These are phyloP conservation scores for Bombus pyrosoma DNA, from an alignment of 1,140 invertebrate genomes.

Conservation along the genomic window DNA sequence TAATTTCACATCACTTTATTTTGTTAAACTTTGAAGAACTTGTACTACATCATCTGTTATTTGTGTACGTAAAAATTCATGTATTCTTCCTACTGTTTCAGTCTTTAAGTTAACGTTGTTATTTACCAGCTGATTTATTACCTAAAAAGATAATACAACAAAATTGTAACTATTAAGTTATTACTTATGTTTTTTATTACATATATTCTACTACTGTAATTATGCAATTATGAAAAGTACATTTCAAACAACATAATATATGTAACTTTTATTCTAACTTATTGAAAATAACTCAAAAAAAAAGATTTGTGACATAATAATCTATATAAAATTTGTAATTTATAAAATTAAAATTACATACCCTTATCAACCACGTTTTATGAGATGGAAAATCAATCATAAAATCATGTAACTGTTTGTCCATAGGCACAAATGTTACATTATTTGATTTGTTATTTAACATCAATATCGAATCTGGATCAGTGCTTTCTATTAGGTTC, in stretches of 20 bases:
- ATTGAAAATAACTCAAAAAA: neutral
- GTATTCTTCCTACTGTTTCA: neutral
- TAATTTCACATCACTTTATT: neutral
- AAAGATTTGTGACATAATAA: neutral
- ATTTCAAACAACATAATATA: neutral
- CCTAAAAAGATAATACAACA: slow-evolving; percentile 7
- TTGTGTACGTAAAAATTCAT: neutral
- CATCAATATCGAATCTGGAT: neutral
- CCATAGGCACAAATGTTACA: neutral
- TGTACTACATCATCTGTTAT: fast-evolving
- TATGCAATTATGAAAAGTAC: neutral
- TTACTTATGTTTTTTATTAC: neutral
- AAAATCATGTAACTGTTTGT: neutral
- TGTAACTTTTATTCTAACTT: neutral
- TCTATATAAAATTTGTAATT: neutral
- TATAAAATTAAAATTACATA: neutral
- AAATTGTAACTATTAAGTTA: neutral
- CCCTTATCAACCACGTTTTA: neutral
- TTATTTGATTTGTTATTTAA: too few relatives aligned
- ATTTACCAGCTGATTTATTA: neutral
- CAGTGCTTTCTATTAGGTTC: neutral
- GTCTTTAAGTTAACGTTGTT: neutral
- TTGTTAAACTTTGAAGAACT: neutral
- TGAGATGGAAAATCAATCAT: neutral
- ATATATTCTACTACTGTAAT: neutral